phyloP scores from a whole-genome alignment of 1,140 invertebrate genomes.

The Hetaerina americana region DNA sequence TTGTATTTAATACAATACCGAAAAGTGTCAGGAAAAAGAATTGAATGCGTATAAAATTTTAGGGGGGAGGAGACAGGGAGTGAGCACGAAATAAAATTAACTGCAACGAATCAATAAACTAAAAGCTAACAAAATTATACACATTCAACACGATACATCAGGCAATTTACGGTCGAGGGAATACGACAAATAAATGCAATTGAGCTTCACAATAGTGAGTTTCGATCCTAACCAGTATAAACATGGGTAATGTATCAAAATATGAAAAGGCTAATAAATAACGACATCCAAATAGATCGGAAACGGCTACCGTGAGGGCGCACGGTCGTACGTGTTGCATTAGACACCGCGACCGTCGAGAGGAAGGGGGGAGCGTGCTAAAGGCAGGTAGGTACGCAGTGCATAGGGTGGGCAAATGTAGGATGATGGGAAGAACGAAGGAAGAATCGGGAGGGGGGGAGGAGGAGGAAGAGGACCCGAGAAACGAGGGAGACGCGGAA shows the following conservation, averaged over 20 bases:
- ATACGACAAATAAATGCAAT: background rate
- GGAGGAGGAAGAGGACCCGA: too few relatives aligned
- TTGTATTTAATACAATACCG: too few relatives aligned
- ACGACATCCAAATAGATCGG: background rate
- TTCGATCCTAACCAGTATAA: background rate
- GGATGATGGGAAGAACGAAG: too few relatives aligned
- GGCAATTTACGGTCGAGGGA: background rate
- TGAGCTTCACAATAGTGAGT: background rate
- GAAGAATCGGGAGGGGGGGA: too few relatives aligned
- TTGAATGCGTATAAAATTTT: background rate
- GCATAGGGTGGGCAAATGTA: too few relatives aligned
- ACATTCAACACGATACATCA: background rate
- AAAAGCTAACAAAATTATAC: slow-evolving; percentile 1
- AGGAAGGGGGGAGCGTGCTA: too few relatives aligned
- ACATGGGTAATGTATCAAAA: background rate
- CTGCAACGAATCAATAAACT: background rate
- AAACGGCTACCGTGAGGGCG: too few relatives aligned
- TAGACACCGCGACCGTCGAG: too few relatives aligned
- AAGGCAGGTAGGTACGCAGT: too few relatives aligned
- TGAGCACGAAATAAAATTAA: too few relatives aligned
- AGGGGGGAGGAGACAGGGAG: background rate
- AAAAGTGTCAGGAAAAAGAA: background rate
- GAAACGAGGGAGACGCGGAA: background rate
- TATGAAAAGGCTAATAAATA: slow-evolving; percentile 1
- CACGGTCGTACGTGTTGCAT: too few relatives aligned